These are phyloP conservation scores for Ptychoptera contaminata DNA, from an alignment of 2,888 invertebrate species.

Conservation along the genomic window DNA sequence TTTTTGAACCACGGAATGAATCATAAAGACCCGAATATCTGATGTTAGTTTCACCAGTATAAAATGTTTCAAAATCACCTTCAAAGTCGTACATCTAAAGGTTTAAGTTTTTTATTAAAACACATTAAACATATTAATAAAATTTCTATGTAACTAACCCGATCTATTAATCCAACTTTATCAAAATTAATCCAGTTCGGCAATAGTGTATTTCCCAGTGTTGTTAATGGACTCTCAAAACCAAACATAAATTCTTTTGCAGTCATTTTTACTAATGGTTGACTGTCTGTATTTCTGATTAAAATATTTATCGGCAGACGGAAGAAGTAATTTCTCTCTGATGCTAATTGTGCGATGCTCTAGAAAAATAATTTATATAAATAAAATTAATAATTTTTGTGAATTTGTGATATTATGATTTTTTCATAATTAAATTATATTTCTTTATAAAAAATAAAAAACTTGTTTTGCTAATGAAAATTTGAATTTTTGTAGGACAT, in stretches of 20 bases:
- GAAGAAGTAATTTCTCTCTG: slow-evolving; percentile 45
- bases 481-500: slow-evolving; percentile 1
- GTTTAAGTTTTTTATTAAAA: slow-evolving; percentile 1
- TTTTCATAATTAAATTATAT: neutral
- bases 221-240: slow-evolving; percentile 64
- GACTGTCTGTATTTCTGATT: slow-evolving; percentile 47
- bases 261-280: slow-evolving; percentile 63
- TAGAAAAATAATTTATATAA: slow-evolving; percentile 29
- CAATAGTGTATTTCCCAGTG: slow-evolving; percentile 65
- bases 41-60: slow-evolving; percentile 50
- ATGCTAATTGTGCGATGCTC: slow-evolving; percentile 69
- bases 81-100: slow-evolving; percentile 70
- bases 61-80: slow-evolving; percentile 63
- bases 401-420: neutral
- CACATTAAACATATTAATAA: neutral
- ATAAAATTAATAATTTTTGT: slow-evolving; percentile 5
- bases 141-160: slow-evolving; percentile 40
- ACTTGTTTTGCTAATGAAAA: neutral
- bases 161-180: slow-evolving; percentile 73
- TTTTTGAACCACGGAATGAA: slow-evolving; percentile 54
- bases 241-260: slow-evolving; percentile 84
- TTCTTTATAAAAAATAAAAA: no score
- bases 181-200: slow-evolving; percentile 77
- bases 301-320: slow-evolving; percentile 54
- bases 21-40: slow-evolving; percentile 52